Percentiles rank a stretch among this genome's conserved stretches.
phyloP scores from a whole-genome alignment of 2,797 vertebrate genomes.

The Hyperoplus immaculatus region DNA sequence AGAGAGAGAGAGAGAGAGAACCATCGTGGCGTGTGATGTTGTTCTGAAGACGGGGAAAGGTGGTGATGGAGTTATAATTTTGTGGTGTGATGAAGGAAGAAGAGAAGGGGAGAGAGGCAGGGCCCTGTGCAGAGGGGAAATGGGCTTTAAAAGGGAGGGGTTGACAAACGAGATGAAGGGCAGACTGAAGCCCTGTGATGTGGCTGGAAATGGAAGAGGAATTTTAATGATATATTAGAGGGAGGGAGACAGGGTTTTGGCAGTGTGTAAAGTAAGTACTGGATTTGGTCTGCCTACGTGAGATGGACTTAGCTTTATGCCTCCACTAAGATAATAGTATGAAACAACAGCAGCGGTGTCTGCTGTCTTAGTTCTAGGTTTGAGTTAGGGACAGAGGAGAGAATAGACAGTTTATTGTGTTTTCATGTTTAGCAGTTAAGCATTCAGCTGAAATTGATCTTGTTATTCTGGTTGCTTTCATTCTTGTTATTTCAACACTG shows the following conservation, averaged over 20 bases:
- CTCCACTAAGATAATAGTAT: background rate
- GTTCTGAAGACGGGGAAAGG: conserved; percentile 20
- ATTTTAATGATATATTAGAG: conserved; percentile 10
- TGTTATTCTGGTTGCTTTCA: no score
- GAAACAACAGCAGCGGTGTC: background rate
- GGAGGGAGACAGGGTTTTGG: background rate
- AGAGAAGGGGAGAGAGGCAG: conserved; percentile 23
- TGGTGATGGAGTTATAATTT: conserved; percentile 32
- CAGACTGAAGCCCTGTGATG: conserved; percentile 8
- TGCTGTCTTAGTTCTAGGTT: background rate
- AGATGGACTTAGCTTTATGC: background rate
- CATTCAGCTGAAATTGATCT: background rate
- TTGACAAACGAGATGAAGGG: conserved; percentile 32
- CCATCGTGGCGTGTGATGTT: conserved; percentile 33
- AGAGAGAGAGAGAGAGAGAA: conserved; percentile 5
- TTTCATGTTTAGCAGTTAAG: background rate
- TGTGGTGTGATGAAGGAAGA: conserved; percentile 24
- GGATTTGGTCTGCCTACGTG: conserved; percentile 1
- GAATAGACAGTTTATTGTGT: background rate
- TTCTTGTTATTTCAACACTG: no score
- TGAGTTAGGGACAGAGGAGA: background rate
- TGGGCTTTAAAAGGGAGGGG: conserved; percentile 16
- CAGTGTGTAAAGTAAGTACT: background rate
- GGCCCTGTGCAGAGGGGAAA: conserved; percentile 17
- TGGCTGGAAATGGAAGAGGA: conserved; percentile 31